Conservation (phyloP, 1,140 invertebrate species). For the Musca domestica region DNA sequence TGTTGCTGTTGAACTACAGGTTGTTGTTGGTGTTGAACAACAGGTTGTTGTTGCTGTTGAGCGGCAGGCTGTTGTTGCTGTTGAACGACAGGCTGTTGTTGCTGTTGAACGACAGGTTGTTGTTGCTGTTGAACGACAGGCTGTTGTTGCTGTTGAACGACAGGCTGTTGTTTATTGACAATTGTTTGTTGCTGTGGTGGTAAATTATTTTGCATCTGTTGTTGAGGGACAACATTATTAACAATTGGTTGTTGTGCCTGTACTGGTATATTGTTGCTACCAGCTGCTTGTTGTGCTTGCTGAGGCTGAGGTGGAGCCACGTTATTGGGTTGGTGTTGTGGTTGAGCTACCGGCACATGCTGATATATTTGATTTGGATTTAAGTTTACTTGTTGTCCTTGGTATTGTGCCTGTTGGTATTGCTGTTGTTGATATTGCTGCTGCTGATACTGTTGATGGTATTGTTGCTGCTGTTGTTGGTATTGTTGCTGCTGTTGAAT, state of each 20-base stretch:
- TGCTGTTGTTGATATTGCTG: constrained; percentile 41
- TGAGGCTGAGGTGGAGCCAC: constrained; percentile 19
- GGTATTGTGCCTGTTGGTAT: constrained; percentile 41
- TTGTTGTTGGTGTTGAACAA: constrained; percentile 26
- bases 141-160: constrained; percentile 31
- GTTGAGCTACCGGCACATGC: constrained; percentile 19
- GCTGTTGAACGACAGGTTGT: constrained; percentile 25
- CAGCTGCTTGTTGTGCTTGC: constrained; percentile 21
- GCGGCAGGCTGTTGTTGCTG: constrained; percentile 31
- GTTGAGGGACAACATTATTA: constrained; percentile 26
- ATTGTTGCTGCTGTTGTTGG: constrained; percentile 49
- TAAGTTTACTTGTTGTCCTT: constrained; percentile 37
- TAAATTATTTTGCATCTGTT: constrained; percentile 21
- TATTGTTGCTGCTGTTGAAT: constrained; percentile 49
- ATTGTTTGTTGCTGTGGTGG: constrained; percentile 29
- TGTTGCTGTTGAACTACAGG: constrained; percentile 23
- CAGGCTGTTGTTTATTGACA: background rate
- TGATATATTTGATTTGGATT: constrained; percentile 44
- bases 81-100: constrained; percentile 19
- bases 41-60: constrained; percentile 21
- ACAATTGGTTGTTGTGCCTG: constrained; percentile 27
- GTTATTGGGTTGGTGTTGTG: constrained; percentile 26
- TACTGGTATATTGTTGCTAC: background rate
- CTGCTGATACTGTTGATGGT: constrained; percentile 40
- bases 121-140: constrained; percentile 30